Base-by-base conservation (phyloP, 2,888 invertebrate species). In the Mechanitis mazaeus region DNA sequence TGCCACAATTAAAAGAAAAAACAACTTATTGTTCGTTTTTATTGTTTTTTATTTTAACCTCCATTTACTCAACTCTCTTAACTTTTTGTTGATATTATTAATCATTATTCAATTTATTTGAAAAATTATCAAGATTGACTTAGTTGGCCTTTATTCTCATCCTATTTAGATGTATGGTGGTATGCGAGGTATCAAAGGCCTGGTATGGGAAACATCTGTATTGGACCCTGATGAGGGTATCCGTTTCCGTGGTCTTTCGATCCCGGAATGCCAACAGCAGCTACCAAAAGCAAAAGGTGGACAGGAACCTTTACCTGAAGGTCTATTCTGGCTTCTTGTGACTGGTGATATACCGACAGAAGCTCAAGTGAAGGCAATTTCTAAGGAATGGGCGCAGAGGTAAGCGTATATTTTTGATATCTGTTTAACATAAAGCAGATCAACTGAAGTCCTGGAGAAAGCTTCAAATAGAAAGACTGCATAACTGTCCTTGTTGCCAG, bases 191-290 rank as follows among this genome's bases (percentile, higher is more conserved):
- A 97, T 98, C 89, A 97, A 97, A 83, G 97, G 97, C 69, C 90
- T 98, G 64, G 96, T 98, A 2, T 97, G 97, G 87, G 98, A 98
- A 85, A 97, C 98, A 1, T 98, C 98, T 12, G 97, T 98, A 42
- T 90, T 98, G 71, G 98, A 98, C 81, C 93, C 98, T 1, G 97
- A 98, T 67, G 98, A 98, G 84, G 98, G 98, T 69, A 98, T 98
- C 85, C 91, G 97, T 68, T 98, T 98, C 93, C 94, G 98, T 64
- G 98, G 97, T 45, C 93, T 95, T 76, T 96, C 97, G 58, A 98
- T 98, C 78, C 95, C 95, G 11, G 94, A 95, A 77, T 94, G 94
- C 84, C 94, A 95, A 79, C 90, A 94, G 72, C 79, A 92, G 67
- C 87, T 95, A 61, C 95, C 95, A 11, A 94, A 93, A 77, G 94